Evolutionary conservation across 2,888 invertebrate genomes (phyloP), one percentile per base, ranked within the genome.

Genomic region (Eupithecia centaureata): DNA sequence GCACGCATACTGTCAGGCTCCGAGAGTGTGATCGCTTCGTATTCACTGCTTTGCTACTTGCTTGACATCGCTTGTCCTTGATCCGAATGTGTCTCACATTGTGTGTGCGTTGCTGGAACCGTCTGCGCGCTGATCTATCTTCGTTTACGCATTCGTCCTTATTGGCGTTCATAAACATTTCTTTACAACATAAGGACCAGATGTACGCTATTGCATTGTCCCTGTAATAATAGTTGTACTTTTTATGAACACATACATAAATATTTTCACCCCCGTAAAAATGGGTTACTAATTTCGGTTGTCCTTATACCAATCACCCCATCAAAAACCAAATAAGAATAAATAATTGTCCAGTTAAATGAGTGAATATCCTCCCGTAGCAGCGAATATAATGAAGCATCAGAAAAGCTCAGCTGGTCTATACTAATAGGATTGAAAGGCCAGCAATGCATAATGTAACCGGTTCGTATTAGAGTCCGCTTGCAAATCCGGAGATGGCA

Each of bases 31-130:
- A 51, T 57, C 22, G 12, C 15, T 54, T 68, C 27, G 70, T 68
- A 75, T 80, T 81, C 77, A 78, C 77, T 77, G 74, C 64, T 75
- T n/a, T n/a, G n/a, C n/a, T n/a, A n/a, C n/a, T n/a, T n/a, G n/a
- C 77, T 77, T 76, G 82, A 79, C 75, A 75, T 60, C 63, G 61
- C 75, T 68, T 70, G 70, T 76, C 84, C 87, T 85, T 86, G 84
- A 78, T 76, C 78, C 71, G 75, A 79, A 80, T 80, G 77, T 79
- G 81, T 77, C 77, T 76, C 78, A 79, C 77, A 73, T 71, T 28
- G 35, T 65, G 28, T 18, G 61, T 64, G 57, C 51, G 62, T 60
- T 65, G 59, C 65, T 60, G 59, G 58, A 68, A 57, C 67, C n/a
- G 62, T 67, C 65, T 65, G 57, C 58, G 22, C 52, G 56, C 65